Evolutionary conservation across 2,113 vertebrate genomes (phyloP), one percentile per base, ranked within the genome.

Genomic region (Condylura cristata): DNA sequence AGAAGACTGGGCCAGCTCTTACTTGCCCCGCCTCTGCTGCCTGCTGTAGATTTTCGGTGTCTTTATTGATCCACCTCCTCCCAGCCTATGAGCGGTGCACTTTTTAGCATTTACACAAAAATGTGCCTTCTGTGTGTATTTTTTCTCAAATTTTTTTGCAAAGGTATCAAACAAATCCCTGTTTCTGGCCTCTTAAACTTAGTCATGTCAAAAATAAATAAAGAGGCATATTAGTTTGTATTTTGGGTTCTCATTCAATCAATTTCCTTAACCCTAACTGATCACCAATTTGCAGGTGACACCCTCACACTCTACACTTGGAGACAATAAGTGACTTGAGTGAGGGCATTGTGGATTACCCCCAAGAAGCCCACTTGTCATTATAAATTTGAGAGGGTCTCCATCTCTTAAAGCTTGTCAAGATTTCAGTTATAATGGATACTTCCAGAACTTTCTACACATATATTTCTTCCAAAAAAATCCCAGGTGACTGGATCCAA

Each of bases 161-260:
- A 26, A 96, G 79, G 32, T 85, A 60, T 8, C 60, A 71, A 89
- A 18, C 41, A 76, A 88, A 95, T 78, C 63, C 71, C 39, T 80
- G 22, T 26, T 60, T 84, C 41, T 89, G 41, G 1, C 22, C 48
- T 22, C 60, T 81, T 46, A 87, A 58, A 70, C 17, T 56, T 74
- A 80, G 37, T 18, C 10, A 7, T 6, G 10, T 84, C 76, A 68
- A 82, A 65, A 60, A 11, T 28, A n/a, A 20, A 17, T 60, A 11
- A 30, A 61, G 11, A 30, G 18, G 18, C 18, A 13, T 1, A 46
- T 26, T 13, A 41, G 91, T 80, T 74, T 66, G 39, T 28, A 60
- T 53, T 80, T 65, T 2, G 34, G 3, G 32, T 66, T 78, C 30
- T 61, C n/a, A 44, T 39, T 58, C 34, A 44, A 1, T 71, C 4